A percentile compares a stretch with the other conserved stretches of the same genome.
Conservation (phyloP, 2,797 vertebrate genomes). For the Ciconia nigra region DNA sequence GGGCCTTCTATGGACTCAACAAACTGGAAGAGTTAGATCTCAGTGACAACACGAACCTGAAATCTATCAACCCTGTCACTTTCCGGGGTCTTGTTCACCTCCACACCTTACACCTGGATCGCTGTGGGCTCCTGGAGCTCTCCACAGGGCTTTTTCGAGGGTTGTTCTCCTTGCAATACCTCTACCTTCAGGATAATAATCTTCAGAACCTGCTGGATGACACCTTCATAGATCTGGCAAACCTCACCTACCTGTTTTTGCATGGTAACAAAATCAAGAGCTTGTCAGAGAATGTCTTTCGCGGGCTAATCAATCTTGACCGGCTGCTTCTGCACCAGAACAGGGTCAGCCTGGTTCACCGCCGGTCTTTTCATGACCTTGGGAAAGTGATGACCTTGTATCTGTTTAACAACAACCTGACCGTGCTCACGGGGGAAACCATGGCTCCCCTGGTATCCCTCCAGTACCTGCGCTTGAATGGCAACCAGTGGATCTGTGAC, state of each 20-base stretch:
- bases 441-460: conserved; percentile 88
- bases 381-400: conserved; percentile 93
- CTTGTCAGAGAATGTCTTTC: conserved; percentile 92
- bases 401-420: conserved; percentile 96
- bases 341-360: conserved; percentile 85
- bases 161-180: conserved; percentile 93
- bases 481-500: conserved; percentile 98
- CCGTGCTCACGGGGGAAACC: conserved; percentile 86
- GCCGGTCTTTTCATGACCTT: conserved; percentile 88
- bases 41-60: conserved; percentile 92
- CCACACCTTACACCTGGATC: conserved; percentile 93
- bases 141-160: conserved; percentile 89
- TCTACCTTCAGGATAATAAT: conserved; percentile 96
- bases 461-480: conserved; percentile 94
- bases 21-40: conserved; percentile 96
- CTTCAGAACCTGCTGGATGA: conserved; percentile 89
- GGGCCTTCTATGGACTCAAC: conserved; percentile 88
- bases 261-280: conserved; percentile 96
- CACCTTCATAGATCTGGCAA: conserved; percentile 93
- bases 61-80: conserved; percentile 87
- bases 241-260: conserved; percentile 96
- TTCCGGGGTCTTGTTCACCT: conserved; percentile 91
- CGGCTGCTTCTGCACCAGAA: conserved; percentile 95
- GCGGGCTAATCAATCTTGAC: conserved; percentile 89
- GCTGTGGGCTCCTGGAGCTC: conserved; percentile 92